phyloP scores from a whole-genome alignment of 2,888 invertebrate species.

The Stenodera caucasica region DNA sequence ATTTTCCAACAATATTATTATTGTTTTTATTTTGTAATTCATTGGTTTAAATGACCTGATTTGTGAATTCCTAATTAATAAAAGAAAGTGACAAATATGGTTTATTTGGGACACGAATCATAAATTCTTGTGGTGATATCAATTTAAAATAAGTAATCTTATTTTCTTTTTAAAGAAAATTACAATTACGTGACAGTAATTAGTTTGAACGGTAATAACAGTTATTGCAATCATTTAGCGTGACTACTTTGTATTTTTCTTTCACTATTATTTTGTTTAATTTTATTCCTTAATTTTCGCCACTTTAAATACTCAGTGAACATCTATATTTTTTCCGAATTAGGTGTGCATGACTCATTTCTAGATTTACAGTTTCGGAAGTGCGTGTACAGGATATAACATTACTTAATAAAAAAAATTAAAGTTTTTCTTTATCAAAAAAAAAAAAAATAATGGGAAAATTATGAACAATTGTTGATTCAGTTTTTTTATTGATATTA shows the following conservation, averaged over 20 bases:
- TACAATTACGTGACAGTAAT: neutral
- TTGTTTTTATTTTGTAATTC: too few relatives aligned
- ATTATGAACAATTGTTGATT: too few relatives aligned
- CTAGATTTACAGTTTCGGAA: slow-evolving; percentile 7
- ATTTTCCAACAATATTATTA: too few relatives aligned
- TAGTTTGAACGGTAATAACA: neutral
- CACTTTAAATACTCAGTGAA: neutral
- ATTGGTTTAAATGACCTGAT: too few relatives aligned
- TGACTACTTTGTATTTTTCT: too few relatives aligned
- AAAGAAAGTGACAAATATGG: neutral
- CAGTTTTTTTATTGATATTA: too few relatives aligned
- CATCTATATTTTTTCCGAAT: neutral
- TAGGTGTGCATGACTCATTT: slow-evolving; percentile 2
- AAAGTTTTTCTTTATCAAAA: too few relatives aligned
- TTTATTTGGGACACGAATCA: neutral
- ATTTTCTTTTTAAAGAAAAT: neutral
- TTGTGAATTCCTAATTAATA: too few relatives aligned
- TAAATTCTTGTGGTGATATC: neutral
- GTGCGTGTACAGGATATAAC: slow-evolving; percentile 7
- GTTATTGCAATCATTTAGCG: neutral
- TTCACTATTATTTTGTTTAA: neutral
- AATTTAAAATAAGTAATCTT: neutral
- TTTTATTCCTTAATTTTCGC: neutral
- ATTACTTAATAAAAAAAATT: neutral
- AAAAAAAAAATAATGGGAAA: too few relatives aligned